Percentiles rank a stretch among this genome's conserved stretches.
These are phyloP conservation scores for Malaclemys terrapin DNA, from an alignment of 2,113 vertebrate species.

Conservation along the genomic window DNA sequence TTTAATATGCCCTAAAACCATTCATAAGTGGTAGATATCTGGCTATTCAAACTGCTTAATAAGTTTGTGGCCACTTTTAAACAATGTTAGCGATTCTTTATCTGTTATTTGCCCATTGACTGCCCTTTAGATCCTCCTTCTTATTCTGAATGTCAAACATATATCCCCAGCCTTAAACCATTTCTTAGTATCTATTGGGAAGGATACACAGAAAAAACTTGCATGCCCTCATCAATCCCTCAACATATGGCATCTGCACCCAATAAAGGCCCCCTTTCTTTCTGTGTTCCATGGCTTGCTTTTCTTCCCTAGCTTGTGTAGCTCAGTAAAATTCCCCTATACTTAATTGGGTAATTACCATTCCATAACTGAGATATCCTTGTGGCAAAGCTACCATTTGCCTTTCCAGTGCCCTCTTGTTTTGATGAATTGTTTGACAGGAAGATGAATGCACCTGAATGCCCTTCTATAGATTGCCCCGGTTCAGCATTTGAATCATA, in stretches of 20 bases:
- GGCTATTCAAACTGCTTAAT: not conserved
- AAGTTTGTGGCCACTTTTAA: not conserved
- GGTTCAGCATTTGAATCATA: not conserved
- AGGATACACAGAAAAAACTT: not conserved
- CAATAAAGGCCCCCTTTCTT: not conserved
- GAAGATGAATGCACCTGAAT: not conserved
- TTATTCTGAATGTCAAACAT: not conserved
- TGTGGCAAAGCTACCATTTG: not conserved
- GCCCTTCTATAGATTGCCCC: not conserved
- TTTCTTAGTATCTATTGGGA: not conserved
- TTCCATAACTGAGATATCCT: not conserved
- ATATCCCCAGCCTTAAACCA: not conserved
- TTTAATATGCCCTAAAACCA: not conserved
- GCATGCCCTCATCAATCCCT: not conserved
- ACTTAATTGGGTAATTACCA: not conserved
- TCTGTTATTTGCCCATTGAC: not conserved
- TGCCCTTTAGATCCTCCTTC: not conserved
- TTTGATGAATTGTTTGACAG: not conserved
- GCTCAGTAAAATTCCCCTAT: not conserved
- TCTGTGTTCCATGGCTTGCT: not conserved
- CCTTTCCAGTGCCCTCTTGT: not conserved
- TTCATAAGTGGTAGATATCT: not conserved
- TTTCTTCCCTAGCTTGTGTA: not conserved
- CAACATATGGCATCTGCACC: not conserved
- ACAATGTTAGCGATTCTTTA: not conserved